Evolutionary conservation across 2,113 vertebrate species (phyloP).

Genomic region (Gymnogyps californianus): DNA sequence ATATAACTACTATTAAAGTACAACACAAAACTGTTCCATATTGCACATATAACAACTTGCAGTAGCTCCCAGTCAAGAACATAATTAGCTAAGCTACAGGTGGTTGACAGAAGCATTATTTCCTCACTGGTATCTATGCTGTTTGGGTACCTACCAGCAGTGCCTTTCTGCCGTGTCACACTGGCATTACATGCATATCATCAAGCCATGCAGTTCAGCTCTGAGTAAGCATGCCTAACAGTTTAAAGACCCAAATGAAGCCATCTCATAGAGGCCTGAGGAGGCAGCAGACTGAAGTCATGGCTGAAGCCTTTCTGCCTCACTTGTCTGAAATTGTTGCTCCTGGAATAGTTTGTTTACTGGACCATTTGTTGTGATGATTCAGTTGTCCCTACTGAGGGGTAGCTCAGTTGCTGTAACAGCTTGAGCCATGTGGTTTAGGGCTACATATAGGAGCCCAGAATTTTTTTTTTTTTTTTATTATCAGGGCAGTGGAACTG

Average conservation of each 20-base stretch:
- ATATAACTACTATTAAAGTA: background rate
- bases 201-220: background rate
- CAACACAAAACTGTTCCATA: background rate
- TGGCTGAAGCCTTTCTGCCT: background rate
- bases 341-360: background rate
- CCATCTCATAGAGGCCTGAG: background rate
- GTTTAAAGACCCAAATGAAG: background rate
- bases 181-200: accelerated
- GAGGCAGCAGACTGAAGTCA: background rate
- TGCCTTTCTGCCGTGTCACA: background rate
- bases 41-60: background rate
- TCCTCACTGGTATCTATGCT: background rate
- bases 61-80: background rate
- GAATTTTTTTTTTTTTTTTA: background rate
- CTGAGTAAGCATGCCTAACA: background rate
- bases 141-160: background rate
- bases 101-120: background rate
- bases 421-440: background rate
- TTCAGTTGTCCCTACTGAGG: background rate
- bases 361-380: background rate
- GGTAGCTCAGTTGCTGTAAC: background rate
- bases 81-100: background rate
- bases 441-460: background rate
- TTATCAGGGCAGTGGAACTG: background rate
- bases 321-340: background rate